These are phyloP conservation scores for Haemorhous mexicanus DNA, from an alignment of 2,113 vertebrate species.

Conservation along the genomic window DNA sequence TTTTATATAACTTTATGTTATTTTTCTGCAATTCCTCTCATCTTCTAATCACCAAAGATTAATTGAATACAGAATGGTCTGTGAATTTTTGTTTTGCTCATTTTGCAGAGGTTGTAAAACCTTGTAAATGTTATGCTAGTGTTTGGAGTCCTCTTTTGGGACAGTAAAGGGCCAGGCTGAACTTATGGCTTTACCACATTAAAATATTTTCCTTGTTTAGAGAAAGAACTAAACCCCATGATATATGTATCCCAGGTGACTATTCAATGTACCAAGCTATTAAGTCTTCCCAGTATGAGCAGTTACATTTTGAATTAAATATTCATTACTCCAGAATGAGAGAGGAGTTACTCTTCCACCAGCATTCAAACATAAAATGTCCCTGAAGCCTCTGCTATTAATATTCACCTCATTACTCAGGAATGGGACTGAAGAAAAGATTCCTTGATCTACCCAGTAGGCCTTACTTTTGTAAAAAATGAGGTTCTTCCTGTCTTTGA, in stretches of 20 bases:
- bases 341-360: background rate
- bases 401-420: background rate
- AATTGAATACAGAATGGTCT: background rate
- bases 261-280: background rate
- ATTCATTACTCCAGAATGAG: background rate
- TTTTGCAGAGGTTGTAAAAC: background rate
- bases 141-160: background rate
- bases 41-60: background rate
- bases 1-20: background rate
- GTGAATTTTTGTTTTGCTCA: background rate
- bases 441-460: background rate
- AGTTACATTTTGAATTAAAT: slow-evolving; percentile 17
- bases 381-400: background rate
- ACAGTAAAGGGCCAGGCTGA: background rate
- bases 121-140: background rate
- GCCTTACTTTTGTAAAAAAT: background rate
- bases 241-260: background rate
- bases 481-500: background rate
- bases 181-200: background rate
- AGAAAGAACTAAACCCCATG: background rate
- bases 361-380: background rate
- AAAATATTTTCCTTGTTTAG: background rate
- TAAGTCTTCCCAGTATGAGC: background rate
- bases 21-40: background rate
- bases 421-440: background rate